Percentiles rank a stretch among this genome's conserved stretches.
These are phyloP conservation scores for Colletes collaris DNA, from an alignment of 2,888 invertebrate species.

Conservation along the genomic window DNA sequence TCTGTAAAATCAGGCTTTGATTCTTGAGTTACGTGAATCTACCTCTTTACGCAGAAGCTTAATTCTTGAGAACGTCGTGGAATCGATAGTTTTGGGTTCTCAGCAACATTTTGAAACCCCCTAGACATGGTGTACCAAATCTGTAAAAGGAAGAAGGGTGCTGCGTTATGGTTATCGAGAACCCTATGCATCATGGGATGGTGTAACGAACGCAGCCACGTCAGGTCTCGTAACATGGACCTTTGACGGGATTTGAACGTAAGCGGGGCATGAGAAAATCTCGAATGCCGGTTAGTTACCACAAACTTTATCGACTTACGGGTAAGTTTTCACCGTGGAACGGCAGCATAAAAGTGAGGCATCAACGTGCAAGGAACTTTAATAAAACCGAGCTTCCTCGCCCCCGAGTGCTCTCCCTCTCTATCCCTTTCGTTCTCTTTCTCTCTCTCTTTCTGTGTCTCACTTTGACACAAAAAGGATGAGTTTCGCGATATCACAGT, in stretches of 20 bases:
- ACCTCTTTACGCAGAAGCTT: too few species aligned
- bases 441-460: constrained; percentile 9
- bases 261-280: constrained; percentile 58
- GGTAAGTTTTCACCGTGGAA: constrained; percentile 59
- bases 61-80: too few species aligned
- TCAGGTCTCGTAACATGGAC: background rate
- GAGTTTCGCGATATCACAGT: constrained; percentile 71
- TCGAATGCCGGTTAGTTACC: constrained; percentile 62
- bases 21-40: too few species aligned
- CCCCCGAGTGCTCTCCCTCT: constrained; percentile 7
- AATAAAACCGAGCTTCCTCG: constrained; percentile 61
- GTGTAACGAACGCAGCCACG: background rate
- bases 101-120: too few species aligned
- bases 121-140: too few species aligned
- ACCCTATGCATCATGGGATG: background rate
- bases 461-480: constrained; percentile 50
- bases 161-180: background rate
- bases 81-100: too few species aligned
- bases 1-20: too few species aligned
- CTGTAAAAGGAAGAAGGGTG: too few species aligned
- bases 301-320: constrained; percentile 67
- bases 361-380: constrained; percentile 64
- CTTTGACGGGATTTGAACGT: constrained; percentile 34
- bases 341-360: constrained; percentile 61
- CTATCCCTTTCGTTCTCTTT: background rate